Evolutionary conservation across 2,888 invertebrate species (phyloP).

Genomic region (Stenodera caucasica): DNA sequence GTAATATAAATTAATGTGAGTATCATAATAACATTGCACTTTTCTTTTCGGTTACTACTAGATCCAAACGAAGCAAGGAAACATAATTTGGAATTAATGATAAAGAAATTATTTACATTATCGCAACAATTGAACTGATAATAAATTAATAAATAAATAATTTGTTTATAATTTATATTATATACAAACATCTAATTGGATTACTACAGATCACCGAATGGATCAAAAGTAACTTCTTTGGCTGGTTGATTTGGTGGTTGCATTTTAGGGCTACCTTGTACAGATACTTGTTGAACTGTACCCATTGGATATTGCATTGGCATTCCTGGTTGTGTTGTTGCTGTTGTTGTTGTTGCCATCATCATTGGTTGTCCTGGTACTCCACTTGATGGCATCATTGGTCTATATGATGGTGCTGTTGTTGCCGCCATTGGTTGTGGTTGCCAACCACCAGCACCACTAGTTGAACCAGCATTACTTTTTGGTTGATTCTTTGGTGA

Average conservation of each 20-base stretch:
- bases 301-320: conserved; percentile 40
- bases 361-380: conserved; percentile 28
- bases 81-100: conserved; percentile 22
- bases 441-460: conserved; percentile 71
- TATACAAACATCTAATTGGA: conserved; percentile 5
- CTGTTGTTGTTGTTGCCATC: conserved; percentile 22
- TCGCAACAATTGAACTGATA: background rate
- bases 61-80: conserved; percentile 13
- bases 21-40: conserved; percentile 29
- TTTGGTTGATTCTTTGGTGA: conserved; percentile 73
- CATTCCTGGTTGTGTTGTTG: background rate
- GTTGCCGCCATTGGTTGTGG: conserved; percentile 88
- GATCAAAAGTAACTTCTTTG: conserved; percentile 52
- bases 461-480: conserved; percentile 61
- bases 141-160: conserved; percentile 7
- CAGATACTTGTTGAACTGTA: conserved; percentile 25
- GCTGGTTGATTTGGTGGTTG: conserved; percentile 36
- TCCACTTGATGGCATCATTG: conserved; percentile 54
- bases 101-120: conserved; percentile 22
- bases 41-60: conserved; percentile 9
- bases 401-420: conserved; percentile 80
- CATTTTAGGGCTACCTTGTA: conserved; percentile 47
- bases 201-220: conserved; percentile 55
- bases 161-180: background rate
- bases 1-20: conserved; percentile 18